Conservation (phyloP, 1,140 invertebrate species). For the Orchestia grillus region DNA sequence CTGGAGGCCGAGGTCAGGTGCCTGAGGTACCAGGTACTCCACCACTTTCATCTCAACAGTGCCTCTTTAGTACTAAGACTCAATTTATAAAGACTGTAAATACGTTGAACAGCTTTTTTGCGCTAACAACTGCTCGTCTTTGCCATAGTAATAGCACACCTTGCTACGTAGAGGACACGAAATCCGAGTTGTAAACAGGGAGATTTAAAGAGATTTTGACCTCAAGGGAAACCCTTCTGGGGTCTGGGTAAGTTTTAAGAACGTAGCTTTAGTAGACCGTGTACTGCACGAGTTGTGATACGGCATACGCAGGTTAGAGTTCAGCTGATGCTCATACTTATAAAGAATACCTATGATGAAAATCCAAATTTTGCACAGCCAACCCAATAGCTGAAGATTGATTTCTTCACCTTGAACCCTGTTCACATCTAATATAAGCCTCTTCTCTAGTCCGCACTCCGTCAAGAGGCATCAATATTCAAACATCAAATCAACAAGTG, state of each 20-base stretch:
- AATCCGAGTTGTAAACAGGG: not conserved
- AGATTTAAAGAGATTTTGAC: not conserved
- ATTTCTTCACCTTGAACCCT: not conserved
- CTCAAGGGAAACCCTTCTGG: not conserved
- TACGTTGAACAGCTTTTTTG: conserved; percentile 1
- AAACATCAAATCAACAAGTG: not conserved
- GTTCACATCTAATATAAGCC: not conserved
- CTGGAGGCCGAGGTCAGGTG: not conserved
- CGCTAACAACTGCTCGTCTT: not conserved
- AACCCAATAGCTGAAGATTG: not conserved
- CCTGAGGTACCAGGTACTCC: not conserved
- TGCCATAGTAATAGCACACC: not conserved
- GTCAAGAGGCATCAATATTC: not conserved
- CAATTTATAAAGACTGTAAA: not conserved
- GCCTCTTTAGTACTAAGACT: not conserved
- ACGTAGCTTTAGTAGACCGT: not conserved
- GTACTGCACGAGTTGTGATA: not conserved
- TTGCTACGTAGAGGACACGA: not conserved
- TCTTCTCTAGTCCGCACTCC: not conserved
- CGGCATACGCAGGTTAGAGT: not conserved
- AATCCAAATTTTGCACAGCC: too few species aligned
- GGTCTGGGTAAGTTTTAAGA: not conserved
- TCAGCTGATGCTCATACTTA: not conserved
- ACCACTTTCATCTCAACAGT: not conserved
- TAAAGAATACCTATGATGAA: too few species aligned